Conservation (phyloP, 2,113 vertebrate genomes). For the Felis chaus region DNA sequence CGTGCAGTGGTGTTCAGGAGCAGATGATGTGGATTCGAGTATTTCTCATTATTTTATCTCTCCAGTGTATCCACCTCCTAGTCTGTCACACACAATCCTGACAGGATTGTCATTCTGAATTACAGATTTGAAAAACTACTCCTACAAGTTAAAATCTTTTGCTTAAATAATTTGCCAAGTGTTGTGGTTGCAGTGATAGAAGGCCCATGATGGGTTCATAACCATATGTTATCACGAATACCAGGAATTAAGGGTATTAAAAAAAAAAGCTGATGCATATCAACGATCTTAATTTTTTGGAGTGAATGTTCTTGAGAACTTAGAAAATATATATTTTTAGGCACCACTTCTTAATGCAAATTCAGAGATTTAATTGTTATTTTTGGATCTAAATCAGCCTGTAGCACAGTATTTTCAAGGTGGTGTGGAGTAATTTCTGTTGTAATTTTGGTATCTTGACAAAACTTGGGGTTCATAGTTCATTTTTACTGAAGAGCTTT, state of each 20-base stretch:
- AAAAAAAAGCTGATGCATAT: background rate
- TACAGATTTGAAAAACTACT: background rate
- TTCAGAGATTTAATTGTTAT: conserved; percentile 3
- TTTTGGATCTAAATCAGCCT: background rate
- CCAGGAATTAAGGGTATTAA: background rate
- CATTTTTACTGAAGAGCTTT: background rate
- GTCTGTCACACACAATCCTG: background rate
- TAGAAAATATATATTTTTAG: background rate
- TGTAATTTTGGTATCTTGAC: background rate
- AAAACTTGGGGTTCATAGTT: conserved; percentile 19
- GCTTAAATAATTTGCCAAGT: conserved; percentile 9
- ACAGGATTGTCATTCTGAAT: background rate
- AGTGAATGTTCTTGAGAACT: conserved; percentile 1
- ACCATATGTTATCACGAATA: background rate
- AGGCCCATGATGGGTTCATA: background rate
- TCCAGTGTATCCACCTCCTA: background rate
- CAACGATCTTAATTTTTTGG: background rate
- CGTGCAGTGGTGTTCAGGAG: background rate
- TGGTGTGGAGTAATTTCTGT: background rate
- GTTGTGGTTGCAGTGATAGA: background rate
- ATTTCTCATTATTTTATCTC: background rate
- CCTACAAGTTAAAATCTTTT: background rate
- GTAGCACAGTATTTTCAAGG: conserved; percentile 38
- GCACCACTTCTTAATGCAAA: background rate
- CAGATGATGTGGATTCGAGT: background rate